A percentile compares a stretch with the other conserved stretches of the same genome.
phyloP scores from a whole-genome alignment of 2,113 vertebrate genomes.

The Axis porcinus region DNA sequence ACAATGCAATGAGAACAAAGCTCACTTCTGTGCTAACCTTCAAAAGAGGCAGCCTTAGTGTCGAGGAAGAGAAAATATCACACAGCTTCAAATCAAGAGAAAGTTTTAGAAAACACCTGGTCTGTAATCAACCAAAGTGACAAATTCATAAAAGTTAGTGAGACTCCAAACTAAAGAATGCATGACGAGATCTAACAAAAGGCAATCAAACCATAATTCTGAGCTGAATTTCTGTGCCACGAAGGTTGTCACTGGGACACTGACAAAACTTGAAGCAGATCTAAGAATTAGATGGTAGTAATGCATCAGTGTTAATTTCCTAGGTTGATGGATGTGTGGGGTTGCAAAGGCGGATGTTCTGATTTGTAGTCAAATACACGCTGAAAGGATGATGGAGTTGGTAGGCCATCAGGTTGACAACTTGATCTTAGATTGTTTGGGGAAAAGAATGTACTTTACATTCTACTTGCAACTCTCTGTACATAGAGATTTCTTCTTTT shows the following conservation, averaged over 20 bases:
- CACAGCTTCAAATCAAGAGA: neutral
- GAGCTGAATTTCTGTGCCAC: neutral
- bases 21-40: neutral
- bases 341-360: neutral
- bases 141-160: neutral
- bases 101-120: neutral
- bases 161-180: neutral
- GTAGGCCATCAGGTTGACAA: neutral
- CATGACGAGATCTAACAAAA: neutral
- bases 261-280: neutral
- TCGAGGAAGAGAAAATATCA: neutral
- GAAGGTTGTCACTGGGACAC: neutral
- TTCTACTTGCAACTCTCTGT: neutral
- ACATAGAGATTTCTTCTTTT: neutral
- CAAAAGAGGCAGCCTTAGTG: neutral
- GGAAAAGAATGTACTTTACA: neutral
- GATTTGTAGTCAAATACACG: neutral
- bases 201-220: neutral
- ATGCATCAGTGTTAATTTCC: neutral
- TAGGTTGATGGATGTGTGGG: neutral
- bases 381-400: neutral
- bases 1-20: neutral
- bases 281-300: neutral
- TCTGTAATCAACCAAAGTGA: neutral
- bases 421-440: neutral